phyloP scores from a whole-genome alignment of 2,888 invertebrate species.

The Carabus problematicus region DNA sequence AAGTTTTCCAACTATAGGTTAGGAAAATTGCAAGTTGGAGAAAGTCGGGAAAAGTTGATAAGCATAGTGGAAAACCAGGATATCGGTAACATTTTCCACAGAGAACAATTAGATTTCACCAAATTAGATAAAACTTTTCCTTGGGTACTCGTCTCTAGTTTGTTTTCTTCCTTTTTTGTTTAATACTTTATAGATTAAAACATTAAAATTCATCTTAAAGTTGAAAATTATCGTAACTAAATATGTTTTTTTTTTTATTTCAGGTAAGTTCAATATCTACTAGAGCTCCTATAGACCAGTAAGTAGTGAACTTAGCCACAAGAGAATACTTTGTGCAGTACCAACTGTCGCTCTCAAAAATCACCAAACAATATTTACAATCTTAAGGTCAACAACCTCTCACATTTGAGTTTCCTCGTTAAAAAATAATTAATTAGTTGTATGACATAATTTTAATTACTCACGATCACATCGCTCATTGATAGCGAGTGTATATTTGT shows the following conservation, averaged over 20 bases:
- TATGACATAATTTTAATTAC: too few species aligned
- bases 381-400: too few species aligned
- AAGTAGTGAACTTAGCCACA: neutral
- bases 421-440: too few species aligned
- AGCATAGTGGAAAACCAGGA: neutral
- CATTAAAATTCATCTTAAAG: neutral
- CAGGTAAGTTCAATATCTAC: conserved; percentile 5
- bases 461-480: too few species aligned
- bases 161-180: neutral
- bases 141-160: neutral
- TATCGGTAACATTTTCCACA: too few species aligned
- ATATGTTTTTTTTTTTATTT: neutral
- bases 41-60: conserved; percentile 1
- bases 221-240: neutral
- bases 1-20: conserved; percentile 3
- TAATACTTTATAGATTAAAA: neutral
- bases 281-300: neutral
- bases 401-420: too few species aligned
- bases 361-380: too few species aligned
- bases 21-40: neutral
- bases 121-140: conserved; percentile 5
- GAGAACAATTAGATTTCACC: conserved; percentile 3
- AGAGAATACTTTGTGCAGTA: neutral
- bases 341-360: too few species aligned
- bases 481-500: too few species aligned